phyloP scores from a whole-genome alignment of 2,888 invertebrate species.

The Deroplatys truncata region DNA sequence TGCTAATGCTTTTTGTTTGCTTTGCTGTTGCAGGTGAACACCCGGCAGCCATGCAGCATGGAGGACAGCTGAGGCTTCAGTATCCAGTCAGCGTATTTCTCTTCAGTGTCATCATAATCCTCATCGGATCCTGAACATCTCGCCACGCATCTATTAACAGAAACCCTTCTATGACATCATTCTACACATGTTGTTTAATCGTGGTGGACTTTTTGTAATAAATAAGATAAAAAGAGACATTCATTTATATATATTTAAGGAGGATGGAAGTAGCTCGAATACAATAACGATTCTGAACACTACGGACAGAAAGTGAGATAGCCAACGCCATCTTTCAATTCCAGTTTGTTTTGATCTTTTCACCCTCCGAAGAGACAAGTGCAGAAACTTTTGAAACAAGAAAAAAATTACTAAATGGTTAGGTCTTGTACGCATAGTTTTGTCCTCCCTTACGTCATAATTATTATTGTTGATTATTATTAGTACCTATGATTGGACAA shows the following conservation, averaged over 20 bases:
- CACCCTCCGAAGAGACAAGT: background rate
- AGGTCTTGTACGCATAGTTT: slow-evolving; percentile 1
- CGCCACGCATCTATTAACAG: background rate
- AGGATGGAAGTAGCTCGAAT: background rate
- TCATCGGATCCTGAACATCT: slow-evolving; percentile 34
- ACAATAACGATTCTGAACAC: background rate
- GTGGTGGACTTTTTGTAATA: background rate
- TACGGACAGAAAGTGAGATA: background rate
- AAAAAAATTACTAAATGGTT: background rate
- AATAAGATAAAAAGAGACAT: background rate
- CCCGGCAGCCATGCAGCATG: slow-evolving; percentile 83
- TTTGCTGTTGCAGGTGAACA: slow-evolving; percentile 62
- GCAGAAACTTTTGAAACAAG: background rate
- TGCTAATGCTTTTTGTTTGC: background rate
- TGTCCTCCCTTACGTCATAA: background rate
- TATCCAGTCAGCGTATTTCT: slow-evolving; percentile 68
- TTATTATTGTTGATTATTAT: slow-evolving; percentile 10
- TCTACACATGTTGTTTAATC: background rate
- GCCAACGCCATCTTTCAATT: background rate
- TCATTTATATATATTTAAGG: background rate
- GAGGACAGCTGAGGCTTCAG: slow-evolving; percentile 64
- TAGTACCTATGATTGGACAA: slow-evolving; percentile 2
- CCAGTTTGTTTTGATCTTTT: background rate
- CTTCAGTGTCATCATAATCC: slow-evolving; percentile 61
- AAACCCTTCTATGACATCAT: background rate